A percentile compares a stretch with the other conserved stretches of the same genome.
Conservation (phyloP, 2,888 invertebrate species). For the Torymus aiolomorphi region DNA sequence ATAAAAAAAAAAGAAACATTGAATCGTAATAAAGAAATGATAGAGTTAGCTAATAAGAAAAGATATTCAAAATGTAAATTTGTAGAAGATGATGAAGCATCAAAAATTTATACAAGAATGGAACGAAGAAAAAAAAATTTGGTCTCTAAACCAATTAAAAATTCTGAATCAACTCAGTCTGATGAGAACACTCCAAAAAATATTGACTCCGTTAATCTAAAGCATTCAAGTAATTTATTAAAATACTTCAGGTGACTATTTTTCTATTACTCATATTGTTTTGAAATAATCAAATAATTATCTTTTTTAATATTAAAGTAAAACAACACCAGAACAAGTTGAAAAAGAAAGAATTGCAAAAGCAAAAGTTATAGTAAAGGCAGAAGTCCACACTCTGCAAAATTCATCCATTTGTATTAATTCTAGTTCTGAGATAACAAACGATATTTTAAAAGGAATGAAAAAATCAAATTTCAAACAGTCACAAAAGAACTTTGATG, state of each 20-base stretch:
- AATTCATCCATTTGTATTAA: slow-evolving; percentile 29
- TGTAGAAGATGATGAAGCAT: slow-evolving; percentile 79
- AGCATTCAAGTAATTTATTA: slow-evolving; percentile 62
- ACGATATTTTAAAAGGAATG: slow-evolving; percentile 21
- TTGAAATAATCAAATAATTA: no score
- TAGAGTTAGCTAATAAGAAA: slow-evolving; percentile 81
- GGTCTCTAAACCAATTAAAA: slow-evolving; percentile 76
- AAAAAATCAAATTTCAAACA: slow-evolving; percentile 42
- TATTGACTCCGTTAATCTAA: slow-evolving; percentile 15
- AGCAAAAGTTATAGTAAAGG: slow-evolving; percentile 66
- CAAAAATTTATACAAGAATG: slow-evolving; percentile 79
- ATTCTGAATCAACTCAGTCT: slow-evolving; percentile 43
- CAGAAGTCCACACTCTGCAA: slow-evolving; percentile 66
- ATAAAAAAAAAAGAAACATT: slow-evolving; percentile 58
- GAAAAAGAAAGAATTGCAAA: slow-evolving; percentile 59
- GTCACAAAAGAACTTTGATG: slow-evolving; percentile 54
- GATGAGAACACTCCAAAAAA: slow-evolving; percentile 46
- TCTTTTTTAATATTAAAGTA: no score
- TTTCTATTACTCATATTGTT: no score
- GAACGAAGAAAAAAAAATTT: slow-evolving; percentile 80
- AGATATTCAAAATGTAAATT: slow-evolving; percentile 79
- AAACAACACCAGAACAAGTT: slow-evolving; percentile 61
- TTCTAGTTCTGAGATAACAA: slow-evolving; percentile 5
- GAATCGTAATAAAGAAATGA: slow-evolving; percentile 64
- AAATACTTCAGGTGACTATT: slow-evolving; percentile 68